Percentiles rank a stretch among this genome's conserved stretches.
These are phyloP conservation scores for Bolinopsis microptera DNA, from an alignment of 37 sponge, comb jelly and placozoan species.

Conservation along the genomic window DNA sequence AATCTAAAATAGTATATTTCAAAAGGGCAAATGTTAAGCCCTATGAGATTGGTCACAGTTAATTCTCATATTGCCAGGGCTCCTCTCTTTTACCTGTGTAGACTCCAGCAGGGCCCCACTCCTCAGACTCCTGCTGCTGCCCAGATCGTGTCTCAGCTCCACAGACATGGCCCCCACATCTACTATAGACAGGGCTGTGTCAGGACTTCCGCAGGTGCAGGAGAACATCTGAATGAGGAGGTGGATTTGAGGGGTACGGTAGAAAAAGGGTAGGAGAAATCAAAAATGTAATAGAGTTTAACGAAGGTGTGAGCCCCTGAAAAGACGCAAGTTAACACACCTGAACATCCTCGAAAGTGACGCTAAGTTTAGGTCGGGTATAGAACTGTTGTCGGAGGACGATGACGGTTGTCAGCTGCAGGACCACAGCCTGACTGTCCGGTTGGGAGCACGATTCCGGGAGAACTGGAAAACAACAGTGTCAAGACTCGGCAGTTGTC, in stretches of 20 bases:
- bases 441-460: neutral
- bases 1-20: no score
- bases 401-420: constrained; percentile 31
- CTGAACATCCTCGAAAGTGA: constrained; percentile 59
- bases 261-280: neutral
- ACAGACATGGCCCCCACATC: constrained; percentile 81
- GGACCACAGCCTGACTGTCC: constrained; percentile 51
- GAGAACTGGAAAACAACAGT: neutral
- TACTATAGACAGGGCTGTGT: constrained; percentile 93
- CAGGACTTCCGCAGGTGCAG: constrained; percentile 82
- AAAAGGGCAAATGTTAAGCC: no score
- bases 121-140: neutral
- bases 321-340: no score
- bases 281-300: neutral
- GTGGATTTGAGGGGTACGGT: neutral
- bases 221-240: constrained; percentile 97
- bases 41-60: no score
- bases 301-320: no score
- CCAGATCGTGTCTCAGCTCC: constrained; percentile 74
- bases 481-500: neutral
- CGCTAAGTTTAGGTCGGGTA: constrained; percentile 11
- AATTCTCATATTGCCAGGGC: no score
- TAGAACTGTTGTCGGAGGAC: neutral
- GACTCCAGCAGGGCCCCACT: constrained; percentile 32
- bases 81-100: constrained; percentile 57